Evolutionary conservation across 2,888 invertebrate genomes (phyloP), one percentile per base, ranked within the genome.

Genomic region (Geotrupes spiniger): DNA sequence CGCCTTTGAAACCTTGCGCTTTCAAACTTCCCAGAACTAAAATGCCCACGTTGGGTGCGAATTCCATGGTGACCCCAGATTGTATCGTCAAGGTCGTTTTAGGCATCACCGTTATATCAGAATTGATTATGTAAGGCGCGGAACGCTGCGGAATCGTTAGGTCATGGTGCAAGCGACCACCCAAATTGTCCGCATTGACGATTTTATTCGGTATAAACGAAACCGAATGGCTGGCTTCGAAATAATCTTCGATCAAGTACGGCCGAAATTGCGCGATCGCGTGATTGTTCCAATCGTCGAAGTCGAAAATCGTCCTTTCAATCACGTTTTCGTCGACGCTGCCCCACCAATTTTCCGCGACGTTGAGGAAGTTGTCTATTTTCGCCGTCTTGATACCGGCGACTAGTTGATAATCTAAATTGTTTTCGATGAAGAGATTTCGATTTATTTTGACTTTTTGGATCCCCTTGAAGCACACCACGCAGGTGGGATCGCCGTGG

Each of bases 281-380:
- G 70, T 93, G 95, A 71, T 94, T 92, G 70, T 99, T 99, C 98
- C 99, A 99, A 69, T 98, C 97, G 69, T 99, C 96, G 72, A 99
- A 97, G 74, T 98, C 98, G 68, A 98, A 97, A 63, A 98, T 95
- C 65, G 84, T 81, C 41, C 82, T 79, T 59, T 84, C 83, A 43
- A 99, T 98, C 45, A 80, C 78, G 3, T 74, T 75, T 42, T 89
- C 84, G 44, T 86, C 80, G 1, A 76, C 75, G 2, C 87, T 87
- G 8, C 97, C 98, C 98, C 98, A 99, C 91, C 93, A 99, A 70
- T 99, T 99, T 70, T 92, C 89, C 6, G 81, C 81, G 0, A 92
- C 94, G 67, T 97, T 89, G 44, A 99, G 77, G 33, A 81, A 80
- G 63, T 92, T 95, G 54, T 91, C 85, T 1, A 96, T 80, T 57